Conservation (phyloP, 2,888 invertebrate genomes). For the Anoplius nigerrimus region DNA sequence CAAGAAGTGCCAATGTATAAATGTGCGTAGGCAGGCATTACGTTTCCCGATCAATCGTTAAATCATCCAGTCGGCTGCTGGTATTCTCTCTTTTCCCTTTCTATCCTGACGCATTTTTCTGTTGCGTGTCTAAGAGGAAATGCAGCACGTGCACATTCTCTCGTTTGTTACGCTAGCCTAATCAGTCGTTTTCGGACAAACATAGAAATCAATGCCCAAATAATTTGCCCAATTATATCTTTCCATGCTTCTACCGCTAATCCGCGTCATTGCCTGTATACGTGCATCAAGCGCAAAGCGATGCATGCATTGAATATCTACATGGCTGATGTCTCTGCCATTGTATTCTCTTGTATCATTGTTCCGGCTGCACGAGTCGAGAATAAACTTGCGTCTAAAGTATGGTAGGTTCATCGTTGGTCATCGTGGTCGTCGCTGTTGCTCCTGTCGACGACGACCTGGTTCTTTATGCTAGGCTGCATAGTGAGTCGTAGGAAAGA, state of each 20-base stretch:
- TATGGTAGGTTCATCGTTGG: slow-evolving; percentile 9
- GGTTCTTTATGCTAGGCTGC: neutral
- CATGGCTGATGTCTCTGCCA: slow-evolving; percentile 53
- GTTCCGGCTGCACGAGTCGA: slow-evolving; percentile 44
- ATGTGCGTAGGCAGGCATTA: slow-evolving; percentile 25
- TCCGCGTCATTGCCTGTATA: slow-evolving; percentile 23
- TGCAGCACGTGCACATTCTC: too few species aligned
- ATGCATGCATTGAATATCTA: slow-evolving; percentile 28
- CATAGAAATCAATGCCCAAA: too few species aligned
- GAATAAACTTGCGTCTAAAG: slow-evolving; percentile 33
- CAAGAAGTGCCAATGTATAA: slow-evolving; percentile 33
- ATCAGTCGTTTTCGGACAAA: too few species aligned
- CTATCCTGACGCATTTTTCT: too few species aligned
- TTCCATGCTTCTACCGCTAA: slow-evolving; percentile 21
- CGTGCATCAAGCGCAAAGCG: slow-evolving; percentile 14
- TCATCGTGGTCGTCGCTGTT: too few species aligned
- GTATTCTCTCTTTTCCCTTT: too few species aligned
- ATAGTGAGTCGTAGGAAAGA: neutral
- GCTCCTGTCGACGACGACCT: too few species aligned
- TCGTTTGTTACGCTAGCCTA: too few species aligned
- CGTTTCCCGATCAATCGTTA: slow-evolving; percentile 41
- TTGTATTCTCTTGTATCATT: slow-evolving; percentile 45
- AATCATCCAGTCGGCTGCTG: slow-evolving; percentile 44
- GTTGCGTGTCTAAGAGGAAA: too few species aligned
- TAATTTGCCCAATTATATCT: too few species aligned